Evolutionary conservation across 2,888 invertebrate genomes (phyloP), one percentile per base, ranked within the genome.

Genomic region (Meganola albula): DNA sequence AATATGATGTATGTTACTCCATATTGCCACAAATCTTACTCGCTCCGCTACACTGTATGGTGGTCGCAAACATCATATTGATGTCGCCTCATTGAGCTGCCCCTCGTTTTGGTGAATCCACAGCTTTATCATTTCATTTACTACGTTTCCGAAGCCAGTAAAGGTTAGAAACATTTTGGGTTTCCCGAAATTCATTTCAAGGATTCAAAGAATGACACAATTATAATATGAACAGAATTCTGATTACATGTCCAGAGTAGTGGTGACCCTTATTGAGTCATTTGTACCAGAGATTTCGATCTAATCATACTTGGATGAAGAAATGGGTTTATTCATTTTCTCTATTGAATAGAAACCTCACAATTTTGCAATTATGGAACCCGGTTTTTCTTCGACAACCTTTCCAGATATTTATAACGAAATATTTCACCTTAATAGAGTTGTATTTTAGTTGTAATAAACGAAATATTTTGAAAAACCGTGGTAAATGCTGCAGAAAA

Each of bases 161-260:
- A 48, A 53, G 46, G 44, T 50, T 48, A 48, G 32, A 37, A 46
- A 38, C 52, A 51, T 60, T 53, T 60, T 53, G 40, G 35, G 36
- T 41, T 23, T 36, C 24, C 35, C 31, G 34, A 46, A 53, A 57
- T 54, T 51, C 57, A 50, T 42, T 52, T 47, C 43, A 40, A 44
- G 46, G 53, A 36, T 40, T 34, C 40, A 25, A 53, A 61, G 48
- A 55, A 57, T 53, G 51, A 44, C 44, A 44, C 45, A 48, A 26
- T 37, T 39, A 57, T 59, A 62, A 55, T 52, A 49, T 28, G 21
- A 43, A 41, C 47, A 48, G 45, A 42, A 54, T 50, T 44, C 60
- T 61, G 65, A 63, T 64, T 63, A 58, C 55, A 58, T 55, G 55
- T 43, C 53, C 47, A 34, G 36, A n/a, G n/a, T n/a, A n/a, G 43